Conservation (phyloP, 1,140 invertebrate species). For the Diorhabda carinulata region DNA sequence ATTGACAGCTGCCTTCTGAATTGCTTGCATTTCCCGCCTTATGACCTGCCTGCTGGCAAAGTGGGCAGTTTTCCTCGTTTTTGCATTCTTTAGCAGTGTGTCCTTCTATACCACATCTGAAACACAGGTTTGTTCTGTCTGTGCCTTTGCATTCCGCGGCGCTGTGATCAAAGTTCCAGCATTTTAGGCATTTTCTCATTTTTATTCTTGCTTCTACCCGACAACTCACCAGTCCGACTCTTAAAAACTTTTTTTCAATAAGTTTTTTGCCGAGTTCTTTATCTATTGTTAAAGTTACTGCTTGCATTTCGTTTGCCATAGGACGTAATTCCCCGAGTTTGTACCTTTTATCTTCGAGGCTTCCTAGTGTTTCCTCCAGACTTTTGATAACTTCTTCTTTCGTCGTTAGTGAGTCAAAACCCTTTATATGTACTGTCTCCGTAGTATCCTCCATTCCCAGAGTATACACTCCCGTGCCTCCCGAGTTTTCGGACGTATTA, state of each 20-base stretch:
- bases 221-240: constrained; percentile 18
- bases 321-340: constrained; percentile 16
- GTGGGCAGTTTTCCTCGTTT: constrained; percentile 9
- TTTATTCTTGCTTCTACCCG: constrained; percentile 4
- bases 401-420: constrained; percentile 4
- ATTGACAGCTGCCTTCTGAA: no score
- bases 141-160: no score
- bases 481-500: no score
- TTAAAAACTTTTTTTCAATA: no score
- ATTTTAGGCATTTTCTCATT: no score
- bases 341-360: background rate
- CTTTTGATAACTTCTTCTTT: constrained; percentile 9
- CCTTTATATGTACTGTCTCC: constrained; percentile 18
- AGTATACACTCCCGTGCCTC: no score
- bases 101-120: constrained; percentile 19
- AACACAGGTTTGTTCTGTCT: constrained; percentile 17
- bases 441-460: no score
- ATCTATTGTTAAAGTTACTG: constrained; percentile 6
- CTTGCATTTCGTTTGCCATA: background rate
- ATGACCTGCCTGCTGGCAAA: background rate
- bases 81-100: constrained; percentile 14
- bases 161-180: no score
- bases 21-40: no score
- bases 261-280: background rate
- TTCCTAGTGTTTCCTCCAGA: background rate